A percentile compares a stretch with the other conserved stretches of the same genome.
Conservation (phyloP, 2,888 invertebrate species). For the Antheraea assamensis region DNA sequence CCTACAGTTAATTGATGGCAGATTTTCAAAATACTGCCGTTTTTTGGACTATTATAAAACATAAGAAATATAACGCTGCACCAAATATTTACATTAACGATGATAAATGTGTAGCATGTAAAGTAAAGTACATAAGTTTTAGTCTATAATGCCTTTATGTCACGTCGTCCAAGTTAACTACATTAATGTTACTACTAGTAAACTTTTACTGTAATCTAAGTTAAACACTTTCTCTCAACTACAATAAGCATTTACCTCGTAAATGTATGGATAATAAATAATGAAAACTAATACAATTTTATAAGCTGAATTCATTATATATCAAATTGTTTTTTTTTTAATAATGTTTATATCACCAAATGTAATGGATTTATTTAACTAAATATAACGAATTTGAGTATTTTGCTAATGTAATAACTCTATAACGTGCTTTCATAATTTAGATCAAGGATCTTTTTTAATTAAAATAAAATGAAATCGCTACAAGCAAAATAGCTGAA, state of each 20-base stretch:
- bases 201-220: background rate
- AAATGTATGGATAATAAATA: background rate
- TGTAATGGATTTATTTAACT: background rate
- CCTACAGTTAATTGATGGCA: background rate
- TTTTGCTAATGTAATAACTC: background rate
- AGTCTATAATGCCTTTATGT: background rate
- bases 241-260: background rate
- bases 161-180: background rate
- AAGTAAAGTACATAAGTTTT: background rate
- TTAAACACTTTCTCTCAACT: background rate
- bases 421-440: slow-evolving; percentile 8
- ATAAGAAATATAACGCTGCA: background rate
- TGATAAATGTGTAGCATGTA: background rate
- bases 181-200: background rate
- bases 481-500: slow-evolving; percentile 15
- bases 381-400: background rate
- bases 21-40: background rate
- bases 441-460: slow-evolving; percentile 14
- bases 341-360: no score
- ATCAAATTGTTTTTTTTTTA: no score
- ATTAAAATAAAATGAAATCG: slow-evolving; percentile 17
- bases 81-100: background rate
- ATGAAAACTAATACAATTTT: background rate
- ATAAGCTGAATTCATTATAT: background rate
- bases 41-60: background rate